phyloP scores from a whole-genome alignment of 2,797 vertebrate species.

The Parauchenoglanis ngamensis region DNA sequence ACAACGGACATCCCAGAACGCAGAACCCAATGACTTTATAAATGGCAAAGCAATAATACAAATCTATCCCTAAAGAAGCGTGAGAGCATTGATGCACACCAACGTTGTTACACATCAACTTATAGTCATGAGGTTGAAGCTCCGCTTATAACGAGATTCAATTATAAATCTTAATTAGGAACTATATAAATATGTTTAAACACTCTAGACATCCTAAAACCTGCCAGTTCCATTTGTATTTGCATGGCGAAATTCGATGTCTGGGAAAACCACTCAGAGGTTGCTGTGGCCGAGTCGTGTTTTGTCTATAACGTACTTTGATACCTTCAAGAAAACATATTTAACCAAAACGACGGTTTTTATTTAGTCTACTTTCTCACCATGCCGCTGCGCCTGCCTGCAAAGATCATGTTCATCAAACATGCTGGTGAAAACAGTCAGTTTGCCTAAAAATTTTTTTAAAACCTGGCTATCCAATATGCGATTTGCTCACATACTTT shows the following conservation, averaged over 20 bases:
- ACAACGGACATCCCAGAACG: background rate
- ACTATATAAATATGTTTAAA: background rate
- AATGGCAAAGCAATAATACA: background rate
- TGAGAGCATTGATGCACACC: background rate
- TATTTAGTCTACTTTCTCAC: constrained; percentile 2
- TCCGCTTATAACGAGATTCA: background rate
- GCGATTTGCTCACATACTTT: background rate
- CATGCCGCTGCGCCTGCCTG: background rate
- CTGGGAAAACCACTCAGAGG: background rate
- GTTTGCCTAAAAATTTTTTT: background rate
- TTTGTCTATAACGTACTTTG: background rate
- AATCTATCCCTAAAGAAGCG: background rate
- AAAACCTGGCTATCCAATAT: background rate
- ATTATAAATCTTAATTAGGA: background rate
- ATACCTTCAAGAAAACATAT: background rate
- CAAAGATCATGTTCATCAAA: background rate
- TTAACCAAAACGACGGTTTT: background rate
- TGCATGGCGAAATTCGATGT: background rate
- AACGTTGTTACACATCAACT: background rate
- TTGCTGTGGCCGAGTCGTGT: background rate
- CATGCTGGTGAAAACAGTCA: constrained; percentile 4
- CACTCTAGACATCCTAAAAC: background rate
- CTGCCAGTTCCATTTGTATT: background rate
- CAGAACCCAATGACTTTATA: background rate
- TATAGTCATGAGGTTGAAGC: background rate